phyloP scores from a whole-genome alignment of 2,888 invertebrate species.

The Gisinianus flammeolus region DNA sequence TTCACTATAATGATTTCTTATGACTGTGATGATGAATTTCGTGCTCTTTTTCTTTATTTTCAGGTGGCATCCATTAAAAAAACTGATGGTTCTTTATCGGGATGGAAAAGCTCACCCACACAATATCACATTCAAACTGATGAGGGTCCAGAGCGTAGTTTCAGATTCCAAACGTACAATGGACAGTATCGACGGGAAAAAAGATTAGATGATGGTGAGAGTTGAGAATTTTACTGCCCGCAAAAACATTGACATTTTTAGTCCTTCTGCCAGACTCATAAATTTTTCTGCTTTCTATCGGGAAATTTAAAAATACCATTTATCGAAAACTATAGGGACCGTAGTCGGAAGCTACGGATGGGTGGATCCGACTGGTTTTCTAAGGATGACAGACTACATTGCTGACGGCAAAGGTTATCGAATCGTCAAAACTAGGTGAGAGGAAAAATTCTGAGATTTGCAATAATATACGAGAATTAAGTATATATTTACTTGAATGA shows the following conservation, averaged over 20 bases:
- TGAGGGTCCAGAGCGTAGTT: constrained; percentile 88
- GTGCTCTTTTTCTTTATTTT: background rate
- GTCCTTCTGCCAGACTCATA: constrained; percentile 65
- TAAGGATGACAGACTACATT: constrained; percentile 85
- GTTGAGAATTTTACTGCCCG: no score
- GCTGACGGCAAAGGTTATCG: constrained; percentile 84
- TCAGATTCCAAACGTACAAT: constrained; percentile 85
- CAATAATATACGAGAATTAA: no score
- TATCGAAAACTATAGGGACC: constrained; percentile 65
- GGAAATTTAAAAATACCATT: no score
- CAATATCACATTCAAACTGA: constrained; percentile 94
- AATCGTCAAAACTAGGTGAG: constrained; percentile 72
- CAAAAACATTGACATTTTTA: constrained; percentile 1
- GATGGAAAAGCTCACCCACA: constrained; percentile 62
- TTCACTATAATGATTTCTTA: background rate
- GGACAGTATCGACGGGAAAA: constrained; percentile 90
- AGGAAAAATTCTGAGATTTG: no score
- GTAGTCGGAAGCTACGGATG: constrained; percentile 88
- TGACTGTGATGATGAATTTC: background rate
- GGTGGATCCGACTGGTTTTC: constrained; percentile 81
- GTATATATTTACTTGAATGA: no score
- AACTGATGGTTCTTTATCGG: constrained; percentile 52
- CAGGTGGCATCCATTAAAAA: constrained; percentile 27
- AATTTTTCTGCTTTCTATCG: background rate
- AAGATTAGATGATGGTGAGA: constrained; percentile 70